Conservation (phyloP, 1,140 invertebrate species). For the Arion vulgaris region DNA sequence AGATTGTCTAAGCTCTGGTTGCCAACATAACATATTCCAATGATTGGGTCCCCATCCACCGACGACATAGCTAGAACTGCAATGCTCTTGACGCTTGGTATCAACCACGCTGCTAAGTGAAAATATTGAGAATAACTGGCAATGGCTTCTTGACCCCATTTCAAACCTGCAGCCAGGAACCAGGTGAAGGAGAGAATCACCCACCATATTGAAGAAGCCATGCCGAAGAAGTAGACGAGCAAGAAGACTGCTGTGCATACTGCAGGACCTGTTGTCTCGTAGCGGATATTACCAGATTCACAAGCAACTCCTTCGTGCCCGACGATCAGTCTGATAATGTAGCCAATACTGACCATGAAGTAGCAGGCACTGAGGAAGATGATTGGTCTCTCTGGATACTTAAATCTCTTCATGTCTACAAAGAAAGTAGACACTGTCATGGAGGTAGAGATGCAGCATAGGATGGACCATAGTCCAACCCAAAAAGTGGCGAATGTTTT, state of each 20-base stretch:
- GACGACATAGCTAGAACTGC: constrained; percentile 93
- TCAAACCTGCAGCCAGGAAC: constrained; percentile 97
- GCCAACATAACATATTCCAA: constrained; percentile 96
- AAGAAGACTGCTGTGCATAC: constrained; percentile 96
- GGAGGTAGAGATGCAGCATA: constrained; percentile 75
- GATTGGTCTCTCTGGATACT: constrained; percentile 92
- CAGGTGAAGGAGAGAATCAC: constrained; percentile 96
- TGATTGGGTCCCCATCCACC: constrained; percentile 96
- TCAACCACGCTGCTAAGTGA: constrained; percentile 95
- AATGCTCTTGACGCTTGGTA: constrained; percentile 91
- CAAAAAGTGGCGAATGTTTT: constrained; percentile 87
- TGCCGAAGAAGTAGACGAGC: constrained; percentile 97
- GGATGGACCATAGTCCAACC: constrained; percentile 75
- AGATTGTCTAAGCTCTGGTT: constrained; percentile 91
- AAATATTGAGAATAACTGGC: constrained; percentile 98
- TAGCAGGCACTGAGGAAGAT: constrained; percentile 96
- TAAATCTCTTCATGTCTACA: constrained; percentile 88
- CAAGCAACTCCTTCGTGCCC: constrained; percentile 94
- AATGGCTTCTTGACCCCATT: constrained; percentile 99
- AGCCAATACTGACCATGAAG: constrained; percentile 94
- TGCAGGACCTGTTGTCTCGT: constrained; percentile 85
- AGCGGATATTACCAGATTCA: constrained; percentile 76
- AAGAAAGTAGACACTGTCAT: constrained; percentile 90
- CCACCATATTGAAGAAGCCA: constrained; percentile 99
- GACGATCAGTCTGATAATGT: constrained; percentile 86